Conservation (phyloP, 2,797 vertebrate species). For the Esox masquinongy region DNA sequence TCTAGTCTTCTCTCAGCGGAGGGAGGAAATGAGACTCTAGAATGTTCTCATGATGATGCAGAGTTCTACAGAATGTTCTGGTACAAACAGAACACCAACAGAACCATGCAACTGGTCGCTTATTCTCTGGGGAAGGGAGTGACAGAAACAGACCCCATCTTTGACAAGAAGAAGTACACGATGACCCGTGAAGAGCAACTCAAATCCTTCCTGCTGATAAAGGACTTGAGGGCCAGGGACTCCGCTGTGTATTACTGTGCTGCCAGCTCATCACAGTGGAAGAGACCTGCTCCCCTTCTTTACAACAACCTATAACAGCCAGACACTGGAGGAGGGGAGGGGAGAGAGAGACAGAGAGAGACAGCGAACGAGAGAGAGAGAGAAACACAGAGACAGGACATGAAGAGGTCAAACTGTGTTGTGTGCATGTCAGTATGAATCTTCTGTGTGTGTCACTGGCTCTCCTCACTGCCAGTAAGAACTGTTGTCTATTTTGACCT, state of each 20-base stretch:
- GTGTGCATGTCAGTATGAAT: too few relatives aligned
- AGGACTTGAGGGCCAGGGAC: constrained; percentile 27
- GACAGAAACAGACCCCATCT: constrained; percentile 13
- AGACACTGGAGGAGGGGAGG: background rate
- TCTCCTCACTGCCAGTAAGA: too few relatives aligned
- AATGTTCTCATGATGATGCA: constrained; percentile 50
- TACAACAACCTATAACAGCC: background rate
- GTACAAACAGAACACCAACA: constrained; percentile 51
- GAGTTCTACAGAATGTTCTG: constrained; percentile 54
- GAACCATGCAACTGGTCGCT: constrained; percentile 37
- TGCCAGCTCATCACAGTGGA: constrained; percentile 19
- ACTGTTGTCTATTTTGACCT: too few relatives aligned
- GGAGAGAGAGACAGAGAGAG: background rate
- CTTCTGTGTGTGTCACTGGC: too few relatives aligned
- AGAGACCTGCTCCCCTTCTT: background rate
- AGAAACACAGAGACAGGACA: too few relatives aligned
- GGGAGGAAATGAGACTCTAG: constrained; percentile 9
- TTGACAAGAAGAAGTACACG: constrained; percentile 29
- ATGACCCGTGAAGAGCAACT: constrained; percentile 34
- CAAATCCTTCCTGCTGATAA: constrained; percentile 36
- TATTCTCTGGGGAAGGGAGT: constrained; percentile 7
- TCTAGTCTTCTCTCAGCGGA: constrained; percentile 40
- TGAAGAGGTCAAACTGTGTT: too few relatives aligned
- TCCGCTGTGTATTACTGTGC: constrained; percentile 68
- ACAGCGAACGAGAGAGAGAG: background rate